Percentiles rank a stretch among this genome's conserved stretches.
Conservation (phyloP, 1,140 invertebrate genomes). For the Aleiodes sp. region DNA sequence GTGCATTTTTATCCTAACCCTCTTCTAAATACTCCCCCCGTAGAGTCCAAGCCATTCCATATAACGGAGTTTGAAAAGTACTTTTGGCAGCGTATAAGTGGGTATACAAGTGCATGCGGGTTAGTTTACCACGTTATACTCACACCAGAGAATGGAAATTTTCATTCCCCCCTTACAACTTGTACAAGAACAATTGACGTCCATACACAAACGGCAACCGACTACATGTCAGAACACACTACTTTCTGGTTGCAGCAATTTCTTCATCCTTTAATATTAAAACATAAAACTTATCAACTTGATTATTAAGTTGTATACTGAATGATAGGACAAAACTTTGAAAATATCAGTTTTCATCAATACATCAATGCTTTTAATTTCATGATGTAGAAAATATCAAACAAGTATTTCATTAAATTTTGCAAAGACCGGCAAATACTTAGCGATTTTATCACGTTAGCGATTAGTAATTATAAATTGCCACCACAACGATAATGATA, state of each 20-base stretch:
- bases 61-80: conserved; percentile 10
- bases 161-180: conserved; percentile 10
- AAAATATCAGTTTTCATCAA: no score
- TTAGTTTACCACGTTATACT: conserved; percentile 18
- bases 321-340: not conserved
- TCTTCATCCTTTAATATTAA: not conserved
- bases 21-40: conserved; percentile 7
- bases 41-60: not conserved
- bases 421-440: conserved; percentile 8
- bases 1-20: conserved; percentile 10
- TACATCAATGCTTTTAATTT: no score
- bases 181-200: not conserved
- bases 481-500: not conserved
- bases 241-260: not conserved
- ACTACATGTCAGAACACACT: conserved; percentile 7
- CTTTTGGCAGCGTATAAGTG: not conserved
- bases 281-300: not conserved
- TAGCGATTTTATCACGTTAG: not conserved
- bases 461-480: conserved; percentile 4
- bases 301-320: not conserved
- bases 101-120: conserved; percentile 20
- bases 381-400: conserved; percentile 6
- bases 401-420: conserved; percentile 9
- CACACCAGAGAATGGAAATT: not conserved
- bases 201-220: not conserved